Percentiles rank a stretch among this genome's conserved stretches.
These are phyloP conservation scores for Drymodes brunneopygia DNA, from an alignment of 2,113 vertebrate species.

Conservation along the genomic window DNA sequence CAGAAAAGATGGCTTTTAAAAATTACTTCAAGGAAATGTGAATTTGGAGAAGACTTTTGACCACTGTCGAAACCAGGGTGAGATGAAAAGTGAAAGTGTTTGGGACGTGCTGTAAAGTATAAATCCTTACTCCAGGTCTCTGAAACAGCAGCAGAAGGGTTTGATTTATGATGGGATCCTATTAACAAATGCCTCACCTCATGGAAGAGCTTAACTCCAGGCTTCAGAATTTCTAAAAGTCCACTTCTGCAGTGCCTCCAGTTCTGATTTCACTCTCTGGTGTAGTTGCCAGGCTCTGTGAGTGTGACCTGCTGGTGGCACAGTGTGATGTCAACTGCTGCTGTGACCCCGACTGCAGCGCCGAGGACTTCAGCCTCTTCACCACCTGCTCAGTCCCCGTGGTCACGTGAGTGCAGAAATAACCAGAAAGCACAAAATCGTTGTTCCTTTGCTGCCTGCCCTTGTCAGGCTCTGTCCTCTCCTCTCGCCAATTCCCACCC, in stretches of 20 bases:
- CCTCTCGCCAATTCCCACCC: not conserved
- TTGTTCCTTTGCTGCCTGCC: rapidly evolving
- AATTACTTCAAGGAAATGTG: rapidly evolving
- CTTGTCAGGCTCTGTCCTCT: not conserved
- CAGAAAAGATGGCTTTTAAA: not conserved
- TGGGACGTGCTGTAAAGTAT: not conserved
- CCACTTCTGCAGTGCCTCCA: not conserved
- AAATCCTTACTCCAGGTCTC: not conserved
- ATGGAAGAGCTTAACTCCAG: not conserved
- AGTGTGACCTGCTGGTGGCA: conserved; percentile 75
- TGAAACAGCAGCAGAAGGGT: not conserved
- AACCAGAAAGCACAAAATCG: not conserved
- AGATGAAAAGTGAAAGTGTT: not conserved
- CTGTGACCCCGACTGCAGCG: conserved; percentile 79
- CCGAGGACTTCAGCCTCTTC: conserved; percentile 75
- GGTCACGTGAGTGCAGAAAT: conserved; percentile 72
- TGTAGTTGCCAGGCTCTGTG: conserved; percentile 75
- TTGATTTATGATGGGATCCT: not conserved
- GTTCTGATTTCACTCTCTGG: not conserved
- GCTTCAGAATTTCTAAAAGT: not conserved
- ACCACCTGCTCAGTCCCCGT: conserved; percentile 73
- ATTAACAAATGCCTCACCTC: not conserved
- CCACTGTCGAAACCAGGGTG: not conserved
- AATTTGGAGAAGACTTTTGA: not conserved
- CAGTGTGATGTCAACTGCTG: conserved; percentile 83